Conservation (phyloP, 2,113 vertebrate species). For the Semnopithecus entellus region DNA sequence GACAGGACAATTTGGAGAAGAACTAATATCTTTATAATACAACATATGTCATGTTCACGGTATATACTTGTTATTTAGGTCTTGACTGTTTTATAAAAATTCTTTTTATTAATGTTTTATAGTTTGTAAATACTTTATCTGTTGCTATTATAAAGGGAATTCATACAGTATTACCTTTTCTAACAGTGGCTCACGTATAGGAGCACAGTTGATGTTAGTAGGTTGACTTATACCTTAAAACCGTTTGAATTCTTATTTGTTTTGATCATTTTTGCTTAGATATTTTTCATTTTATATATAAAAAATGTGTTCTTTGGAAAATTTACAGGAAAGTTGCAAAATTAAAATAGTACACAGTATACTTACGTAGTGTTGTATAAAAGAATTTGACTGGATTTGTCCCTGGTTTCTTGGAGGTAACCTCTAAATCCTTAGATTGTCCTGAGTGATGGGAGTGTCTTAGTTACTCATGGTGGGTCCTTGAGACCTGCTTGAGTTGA, state of each 20-base stretch:
- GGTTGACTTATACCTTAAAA: neutral
- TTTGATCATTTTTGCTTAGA: neutral
- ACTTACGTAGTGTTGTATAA: neutral
- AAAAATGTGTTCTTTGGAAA: neutral
- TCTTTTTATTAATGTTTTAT: neutral
- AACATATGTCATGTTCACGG: neutral
- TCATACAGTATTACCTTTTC: neutral
- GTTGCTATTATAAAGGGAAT: neutral
- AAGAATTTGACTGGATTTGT: neutral
- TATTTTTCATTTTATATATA: neutral
- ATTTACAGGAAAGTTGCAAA: neutral
- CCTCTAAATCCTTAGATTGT: neutral
- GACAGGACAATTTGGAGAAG: neutral
- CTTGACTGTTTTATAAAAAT: neutral
- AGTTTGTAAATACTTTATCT: neutral
- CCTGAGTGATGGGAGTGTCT: neutral
- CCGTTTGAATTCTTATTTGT: neutral
- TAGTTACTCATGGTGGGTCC: neutral
- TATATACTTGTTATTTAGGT: neutral
- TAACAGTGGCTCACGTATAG: neutral
- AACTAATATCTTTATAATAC: neutral
- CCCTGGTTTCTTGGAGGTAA: neutral
- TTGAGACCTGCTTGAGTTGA: neutral
- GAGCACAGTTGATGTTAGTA: neutral
- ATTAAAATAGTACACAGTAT: neutral